Evolutionary conservation across 1,140 invertebrate genomes (phyloP), one percentile per base, ranked within the genome.

Genomic region (Caenorhabditis brenneri): DNA sequence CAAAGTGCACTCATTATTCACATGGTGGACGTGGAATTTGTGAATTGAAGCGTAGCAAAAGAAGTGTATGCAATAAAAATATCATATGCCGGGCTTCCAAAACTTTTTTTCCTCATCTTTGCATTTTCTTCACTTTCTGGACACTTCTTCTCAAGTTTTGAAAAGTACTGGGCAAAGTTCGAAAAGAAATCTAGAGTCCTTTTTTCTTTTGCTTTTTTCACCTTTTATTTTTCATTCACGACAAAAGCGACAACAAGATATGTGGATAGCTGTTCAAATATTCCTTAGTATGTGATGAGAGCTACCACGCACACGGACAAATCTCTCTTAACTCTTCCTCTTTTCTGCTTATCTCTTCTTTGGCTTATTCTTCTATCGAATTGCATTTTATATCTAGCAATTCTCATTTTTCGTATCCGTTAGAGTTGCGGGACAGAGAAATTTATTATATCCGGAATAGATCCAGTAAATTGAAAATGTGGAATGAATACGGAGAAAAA

Each of bases 241-340:
- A 5, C 27, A 46, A 22, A 58, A 65, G 19, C 65, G 65, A 65
- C 58, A 65, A 65, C 36, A 27, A 74, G 19, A 42, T 74, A 27
- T 74, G 36, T 74, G 36, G 36, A 39, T 74, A 74, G 36, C 65
- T 74, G 65, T 74, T 74, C 36, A 74, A 74, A 74, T 74, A 74
- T 42, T 42, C 65, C 24, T 36, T 39, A 65, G 24, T 3, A n/a
- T 10, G 22, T 7, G 15, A 27, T 27, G 24, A 27, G 22, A 27
- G 24, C 24, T 27, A 7, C 19, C 7, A 24, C 24, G 5, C 22
- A 15, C 19, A 29, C 1, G 22, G 5, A 6, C 58, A 33, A 36
- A 36, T 74, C 36, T 27, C 31, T 74, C 33, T 42, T 24, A 74
- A 74, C 65, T 74, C n/a, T 42, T n/a, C 58, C 2, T 27, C 53